Percentiles rank a stretch among this genome's conserved stretches.
These are phyloP conservation scores for Muricea muricata DNA, from an alignment of 92 coral and sea anemone genomes.

Conservation along the genomic window DNA sequence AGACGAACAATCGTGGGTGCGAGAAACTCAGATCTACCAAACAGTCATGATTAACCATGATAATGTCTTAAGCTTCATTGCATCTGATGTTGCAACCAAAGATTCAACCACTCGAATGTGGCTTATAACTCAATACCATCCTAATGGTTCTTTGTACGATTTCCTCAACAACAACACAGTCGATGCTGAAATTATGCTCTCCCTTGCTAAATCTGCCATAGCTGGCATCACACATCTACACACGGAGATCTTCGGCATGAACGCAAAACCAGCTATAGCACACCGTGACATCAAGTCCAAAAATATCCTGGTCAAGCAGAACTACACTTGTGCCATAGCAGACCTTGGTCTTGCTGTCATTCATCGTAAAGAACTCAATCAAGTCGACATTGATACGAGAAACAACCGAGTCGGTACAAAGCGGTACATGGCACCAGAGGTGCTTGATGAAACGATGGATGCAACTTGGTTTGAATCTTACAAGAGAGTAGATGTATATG, in stretches of 20 bases:
- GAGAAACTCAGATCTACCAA: constrained; percentile 86
- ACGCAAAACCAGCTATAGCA: constrained; percentile 88
- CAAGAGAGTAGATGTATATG: constrained; percentile 95
- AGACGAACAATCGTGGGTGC: constrained; percentile 84
- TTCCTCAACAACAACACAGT: constrained; percentile 81
- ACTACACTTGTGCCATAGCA: constrained; percentile 91
- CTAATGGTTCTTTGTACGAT: constrained; percentile 89
- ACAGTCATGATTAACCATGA: constrained; percentile 87
- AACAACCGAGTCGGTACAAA: constrained; percentile 85
- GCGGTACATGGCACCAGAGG: constrained; percentile 98
- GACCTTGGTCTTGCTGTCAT: constrained; percentile 91
- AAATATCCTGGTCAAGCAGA: constrained; percentile 88
- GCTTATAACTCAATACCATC: constrained; percentile 89
- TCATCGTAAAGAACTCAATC: constrained; percentile 68
- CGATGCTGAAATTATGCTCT: constrained; percentile 80
- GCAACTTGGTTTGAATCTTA: constrained; percentile 82
- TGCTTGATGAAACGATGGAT: constrained; percentile 82
- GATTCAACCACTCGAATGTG: constrained; percentile 89
- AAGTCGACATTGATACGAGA: constrained; percentile 64
- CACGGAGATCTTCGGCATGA: constrained; percentile 85
- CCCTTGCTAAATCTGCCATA: constrained; percentile 87
- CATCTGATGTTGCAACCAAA: constrained; percentile 80
- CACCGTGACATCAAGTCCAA: constrained; percentile 95
- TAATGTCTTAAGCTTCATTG: constrained; percentile 80
- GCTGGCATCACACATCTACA: constrained; percentile 92